These are phyloP conservation scores for Scrobipalpa costella DNA, from an alignment of 2,888 invertebrate species.

Conservation along the genomic window DNA sequence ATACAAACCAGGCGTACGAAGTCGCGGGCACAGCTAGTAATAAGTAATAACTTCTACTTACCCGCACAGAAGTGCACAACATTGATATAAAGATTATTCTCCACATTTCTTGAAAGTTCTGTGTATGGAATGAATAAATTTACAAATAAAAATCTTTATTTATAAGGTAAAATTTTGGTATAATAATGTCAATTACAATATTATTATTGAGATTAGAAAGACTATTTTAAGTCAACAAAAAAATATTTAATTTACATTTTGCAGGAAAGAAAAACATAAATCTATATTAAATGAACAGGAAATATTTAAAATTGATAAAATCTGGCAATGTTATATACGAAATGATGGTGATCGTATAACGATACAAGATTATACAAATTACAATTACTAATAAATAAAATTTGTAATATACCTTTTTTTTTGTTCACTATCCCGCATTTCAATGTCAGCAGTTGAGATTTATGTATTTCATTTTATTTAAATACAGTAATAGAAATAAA, in stretches of 20 bases:
- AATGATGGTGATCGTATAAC: background rate
- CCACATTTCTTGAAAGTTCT: background rate
- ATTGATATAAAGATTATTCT: slow-evolving; percentile 31
- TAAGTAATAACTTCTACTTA: too few relatives aligned
- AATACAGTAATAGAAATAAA: too few relatives aligned
- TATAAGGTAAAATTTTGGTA: background rate
- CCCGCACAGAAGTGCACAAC: slow-evolving; percentile 34
- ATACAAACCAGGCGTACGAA: too few relatives aligned
- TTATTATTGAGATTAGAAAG: background rate
- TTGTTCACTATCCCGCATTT: too few relatives aligned
- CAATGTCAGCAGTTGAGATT: too few relatives aligned
- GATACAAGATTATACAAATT: background rate
- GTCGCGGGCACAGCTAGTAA: too few relatives aligned
- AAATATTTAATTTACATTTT: background rate
- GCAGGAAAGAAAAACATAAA: background rate
- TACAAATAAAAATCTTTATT: background rate
- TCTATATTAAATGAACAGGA: background rate
- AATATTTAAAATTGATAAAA: background rate
- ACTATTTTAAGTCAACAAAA: background rate
- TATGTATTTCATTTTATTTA: too few relatives aligned
- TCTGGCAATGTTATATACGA: background rate
- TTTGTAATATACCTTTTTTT: too few relatives aligned
- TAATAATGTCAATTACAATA: background rate
- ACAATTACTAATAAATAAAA: background rate
- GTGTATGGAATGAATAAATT: background rate